Percentiles rank a stretch among this genome's conserved stretches.
Evolutionary conservation across 1,140 invertebrate genomes (phyloP).

Genomic region (Caenorhabditis latens): DNA sequence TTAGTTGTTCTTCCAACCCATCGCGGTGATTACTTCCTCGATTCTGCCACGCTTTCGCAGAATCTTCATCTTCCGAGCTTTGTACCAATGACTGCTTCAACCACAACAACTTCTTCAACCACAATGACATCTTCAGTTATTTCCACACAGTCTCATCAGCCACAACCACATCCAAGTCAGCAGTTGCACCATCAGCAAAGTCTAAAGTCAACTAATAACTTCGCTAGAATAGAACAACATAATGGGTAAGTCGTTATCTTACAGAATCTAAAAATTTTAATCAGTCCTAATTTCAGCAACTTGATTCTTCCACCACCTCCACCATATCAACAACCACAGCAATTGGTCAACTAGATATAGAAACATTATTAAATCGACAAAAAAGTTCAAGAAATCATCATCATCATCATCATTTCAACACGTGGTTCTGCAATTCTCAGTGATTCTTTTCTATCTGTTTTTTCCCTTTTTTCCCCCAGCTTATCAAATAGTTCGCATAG

Average conservation of each 20-base stretch:
- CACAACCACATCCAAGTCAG: background rate
- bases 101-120: slow-evolving; percentile 1
- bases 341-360: slow-evolving; percentile 41
- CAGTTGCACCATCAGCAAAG: slow-evolving; percentile 10
- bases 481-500: slow-evolving; percentile 19
- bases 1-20: slow-evolving; percentile 33
- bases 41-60: slow-evolving; percentile 49
- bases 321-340: slow-evolving; percentile 41
- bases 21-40: slow-evolving; percentile 39
- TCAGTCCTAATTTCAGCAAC: background rate
- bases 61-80: slow-evolving; percentile 43
- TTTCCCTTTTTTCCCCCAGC: background rate
- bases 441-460: slow-evolving; percentile 24
- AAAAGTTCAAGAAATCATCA: slow-evolving; percentile 36
- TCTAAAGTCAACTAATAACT: slow-evolving; percentile 12
- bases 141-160: background rate
- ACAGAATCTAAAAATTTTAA: background rate
- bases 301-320: slow-evolving; percentile 45
- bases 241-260: background rate
- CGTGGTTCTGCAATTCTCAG: slow-evolving; percentile 54
- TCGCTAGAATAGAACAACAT: slow-evolving; percentile 44
- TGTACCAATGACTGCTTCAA: slow-evolving; percentile 3
- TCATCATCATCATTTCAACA: slow-evolving; percentile 50
- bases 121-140: slow-evolving; percentile 40
- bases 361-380: slow-evolving; percentile 11